A percentile compares a stretch with the other conserved stretches of the same genome.
Conservation (phyloP, 2,113 vertebrate genomes). For the Syngnathus scovelli region DNA sequence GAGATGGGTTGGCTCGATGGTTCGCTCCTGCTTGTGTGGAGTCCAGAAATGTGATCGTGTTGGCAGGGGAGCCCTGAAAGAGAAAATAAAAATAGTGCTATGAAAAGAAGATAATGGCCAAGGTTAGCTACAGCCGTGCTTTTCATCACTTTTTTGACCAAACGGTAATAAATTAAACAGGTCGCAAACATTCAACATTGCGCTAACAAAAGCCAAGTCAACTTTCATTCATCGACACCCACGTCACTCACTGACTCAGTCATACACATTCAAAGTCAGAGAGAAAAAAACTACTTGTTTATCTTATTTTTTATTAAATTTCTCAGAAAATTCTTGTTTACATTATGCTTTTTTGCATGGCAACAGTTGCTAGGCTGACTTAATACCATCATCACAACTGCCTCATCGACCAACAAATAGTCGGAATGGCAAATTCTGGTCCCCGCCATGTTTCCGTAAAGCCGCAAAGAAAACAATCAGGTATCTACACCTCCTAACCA, state of each 20-base stretch:
- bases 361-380: not conserved
- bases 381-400: not conserved
- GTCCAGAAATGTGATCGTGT: constrained; percentile 29
- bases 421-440: not conserved
- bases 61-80: constrained; percentile 12
- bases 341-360: not conserved
- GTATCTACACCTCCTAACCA: not conserved
- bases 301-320: not conserved
- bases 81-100: not conserved
- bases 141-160: too few relatives aligned
- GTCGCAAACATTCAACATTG: too few relatives aligned
- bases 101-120: too few relatives aligned
- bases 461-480: not conserved
- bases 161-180: too few relatives aligned
- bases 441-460: not conserved
- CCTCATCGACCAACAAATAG: not conserved
- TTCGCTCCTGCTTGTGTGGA: constrained; percentile 6
- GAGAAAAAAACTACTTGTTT: too few relatives aligned
- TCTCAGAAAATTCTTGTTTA: not conserved
- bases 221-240: too few relatives aligned
- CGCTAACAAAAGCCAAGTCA: too few relatives aligned
- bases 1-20: not conserved
- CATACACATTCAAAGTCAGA: too few relatives aligned
- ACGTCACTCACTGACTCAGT: too few relatives aligned
- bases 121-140: too few relatives aligned